Evolutionary conservation across 2,797 vertebrate genomes (phyloP).

Genomic region (Setipinna tenuifilis): DNA sequence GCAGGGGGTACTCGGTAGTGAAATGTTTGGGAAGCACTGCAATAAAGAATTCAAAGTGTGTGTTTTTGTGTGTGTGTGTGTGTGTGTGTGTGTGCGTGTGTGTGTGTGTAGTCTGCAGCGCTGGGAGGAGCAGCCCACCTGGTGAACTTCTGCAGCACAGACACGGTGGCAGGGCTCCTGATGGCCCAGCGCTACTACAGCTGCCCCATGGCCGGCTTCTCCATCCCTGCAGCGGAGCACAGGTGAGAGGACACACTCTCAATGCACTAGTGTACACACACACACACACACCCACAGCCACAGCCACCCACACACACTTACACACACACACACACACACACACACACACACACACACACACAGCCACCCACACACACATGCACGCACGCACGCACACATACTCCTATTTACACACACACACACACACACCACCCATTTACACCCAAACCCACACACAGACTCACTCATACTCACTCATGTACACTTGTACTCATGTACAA

Average conservation of each 20-base stretch:
- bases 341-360: background rate
- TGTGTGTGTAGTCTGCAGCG: conserved; percentile 72
- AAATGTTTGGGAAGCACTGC: no score
- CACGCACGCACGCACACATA: background rate
- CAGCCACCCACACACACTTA: background rate
- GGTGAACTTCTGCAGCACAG: conserved; percentile 80
- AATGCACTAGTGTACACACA: no score
- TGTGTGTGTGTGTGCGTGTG: background rate
- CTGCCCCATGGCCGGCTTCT: conserved; percentile 80
- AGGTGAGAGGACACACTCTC: conserved; percentile 65
- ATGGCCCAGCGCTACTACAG: conserved; percentile 76
- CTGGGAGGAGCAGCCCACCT: conserved; percentile 79
- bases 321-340: background rate
- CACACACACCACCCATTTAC: background rate
- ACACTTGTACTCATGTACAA: no score
- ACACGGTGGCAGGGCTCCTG: conserved; percentile 78
- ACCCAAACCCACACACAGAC: no score
- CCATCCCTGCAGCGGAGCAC: conserved; percentile 81
- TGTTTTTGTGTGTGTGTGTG: no score
- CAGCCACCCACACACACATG: conserved; percentile 7
- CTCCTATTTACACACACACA: background rate
- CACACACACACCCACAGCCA: conserved; percentile 1
- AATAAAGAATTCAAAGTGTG: no score
- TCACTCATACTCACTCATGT: no score
- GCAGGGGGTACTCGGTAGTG: no score